Evolutionary conservation across 1,140 invertebrate genomes (phyloP), one percentile per base, ranked within the genome.

Genomic region (Macrobrachium nipponense): DNA sequence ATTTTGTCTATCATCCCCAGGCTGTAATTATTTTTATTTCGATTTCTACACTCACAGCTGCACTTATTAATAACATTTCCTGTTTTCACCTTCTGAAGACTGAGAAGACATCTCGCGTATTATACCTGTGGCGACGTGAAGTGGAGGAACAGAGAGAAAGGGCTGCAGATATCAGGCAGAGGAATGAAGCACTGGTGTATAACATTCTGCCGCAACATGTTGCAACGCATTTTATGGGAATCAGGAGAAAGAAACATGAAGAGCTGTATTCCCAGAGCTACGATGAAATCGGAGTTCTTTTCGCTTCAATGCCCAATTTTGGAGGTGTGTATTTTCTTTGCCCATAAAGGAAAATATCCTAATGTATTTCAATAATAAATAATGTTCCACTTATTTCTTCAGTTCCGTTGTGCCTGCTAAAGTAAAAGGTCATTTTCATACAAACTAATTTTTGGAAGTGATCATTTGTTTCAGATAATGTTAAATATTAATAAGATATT

Each of bases 221-320:
- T 43, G 97, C 97, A 59, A 93, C 94, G 36, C 96, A 98, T 92
- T 98, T 98, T 91, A 94, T 98, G 90, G 96, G 96, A 62, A 84
- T 87, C 73, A 93, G 94, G 68, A 94, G 94, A 76, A 92, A 95
- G 82, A 95, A 96, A 89, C 95, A 97, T 90, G 95, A 97, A 90
- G 96, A 98, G 91, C 93, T 98, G 17, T 98, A 98, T 92, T 97
- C 96, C 80, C 96, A 98, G 91, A 97, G 96, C 92, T 98, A 97
- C 91, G 94, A 96, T 0, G 96, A 97, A 90, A 96, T 98, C 27
- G 97, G 97, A 59, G 96, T 98, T 11, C 92, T 98, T 6, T 98
- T 98, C 91, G 97, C 97, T 58, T 97, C 96, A 70, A 98, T 98
- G 96, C 97, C 97, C 61, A 98, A 98, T 91, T 98, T 98, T 91